Base-by-base conservation (phyloP, 2,888 invertebrate genomes). In the Dorcus parallelipipedus region DNA sequence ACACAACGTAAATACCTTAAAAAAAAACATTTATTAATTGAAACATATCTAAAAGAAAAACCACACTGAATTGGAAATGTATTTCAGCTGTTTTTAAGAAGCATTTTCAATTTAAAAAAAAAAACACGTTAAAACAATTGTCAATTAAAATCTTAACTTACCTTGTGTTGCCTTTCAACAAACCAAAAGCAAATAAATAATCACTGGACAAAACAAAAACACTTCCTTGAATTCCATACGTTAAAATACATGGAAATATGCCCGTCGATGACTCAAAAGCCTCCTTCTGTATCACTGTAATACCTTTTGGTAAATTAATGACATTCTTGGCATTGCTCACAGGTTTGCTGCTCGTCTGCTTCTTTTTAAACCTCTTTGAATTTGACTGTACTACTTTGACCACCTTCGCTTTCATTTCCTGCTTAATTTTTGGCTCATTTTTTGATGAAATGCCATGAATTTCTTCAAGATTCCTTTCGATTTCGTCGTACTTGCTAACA, bases 111-210 rank as follows among this genome's bases (percentile, higher is more conserved):
- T 26, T 10, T n/a, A n/a, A 45, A 17, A 38, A 54, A 20, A 54
- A 47, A 9, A 33, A 48, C 14, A 14, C 1, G 1, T 14, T 14
- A 14, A n/a, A n/a, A n/a, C n/a, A n/a, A n/a, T n/a, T n/a, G n/a
- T n/a, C n/a, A n/a, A n/a, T 20, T 38, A 1, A 20, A 14, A 17
- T n/a, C 17, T 14, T 38, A 9, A 62, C 58, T 62, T 60, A 72
- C 72, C 73, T 67, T n/a, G 63, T 49, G 51, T 62, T 59, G 9
- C 66, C 65, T 64, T 75, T 75, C 9, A 66, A 59, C 9, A 77
- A 63, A 42, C 76, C 67, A 55, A 68, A 69, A 47, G 73, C 72
- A 56, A 73, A 76, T 17, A 77, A 53, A 66, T 75, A 76, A 17
- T 66, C 67, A 54, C 71, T 73, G 6, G 73, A 69, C 42, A 63